phyloP scores from a whole-genome alignment of 2,888 invertebrate species.

The Gisinianus flammeolus region DNA sequence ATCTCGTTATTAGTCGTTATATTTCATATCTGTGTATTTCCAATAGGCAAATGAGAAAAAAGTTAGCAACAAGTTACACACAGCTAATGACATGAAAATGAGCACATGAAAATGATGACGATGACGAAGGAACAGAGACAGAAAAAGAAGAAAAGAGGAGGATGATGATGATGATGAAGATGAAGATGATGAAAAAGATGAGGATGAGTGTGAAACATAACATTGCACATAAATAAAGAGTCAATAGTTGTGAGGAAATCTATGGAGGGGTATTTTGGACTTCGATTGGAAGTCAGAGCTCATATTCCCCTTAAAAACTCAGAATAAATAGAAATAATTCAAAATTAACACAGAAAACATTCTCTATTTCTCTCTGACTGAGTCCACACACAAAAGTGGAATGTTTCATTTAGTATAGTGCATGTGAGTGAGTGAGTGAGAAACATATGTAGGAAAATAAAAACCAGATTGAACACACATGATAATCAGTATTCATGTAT shows the following conservation, averaged over 20 bases:
- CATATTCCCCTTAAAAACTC: not conserved
- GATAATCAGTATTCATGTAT: slow-evolving; percentile 30
- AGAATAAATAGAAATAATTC: slow-evolving; percentile 7
- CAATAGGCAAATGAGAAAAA: not conserved
- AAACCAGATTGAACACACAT: slow-evolving; percentile 37
- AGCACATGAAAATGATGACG: not conserved
- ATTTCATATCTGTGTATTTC: no score
- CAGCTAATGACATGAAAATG: not conserved
- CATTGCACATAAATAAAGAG: slow-evolving; percentile 34
- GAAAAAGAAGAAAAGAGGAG: slow-evolving; percentile 6
- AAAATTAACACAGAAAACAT: not conserved
- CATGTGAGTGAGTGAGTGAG: not conserved
- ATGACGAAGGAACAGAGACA: slow-evolving; percentile 11
- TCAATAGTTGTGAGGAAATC: slow-evolving; percentile 21
- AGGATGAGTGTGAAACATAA: slow-evolving; percentile 36
- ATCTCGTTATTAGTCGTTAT: not conserved
- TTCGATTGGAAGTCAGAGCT: not conserved
- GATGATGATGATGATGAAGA: slow-evolving; percentile 28
- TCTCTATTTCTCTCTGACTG: no score
- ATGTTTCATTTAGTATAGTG: not conserved
- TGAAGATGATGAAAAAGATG: slow-evolving; percentile 18
- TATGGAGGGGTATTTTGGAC: not conserved
- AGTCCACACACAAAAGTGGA: not conserved
- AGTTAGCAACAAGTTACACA: not conserved
- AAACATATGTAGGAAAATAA: not conserved